A percentile compares a stretch with the other conserved stretches of the same genome.
Conservation (phyloP, 2,113 vertebrate species). For the Epinephelus lanceolatus region DNA sequence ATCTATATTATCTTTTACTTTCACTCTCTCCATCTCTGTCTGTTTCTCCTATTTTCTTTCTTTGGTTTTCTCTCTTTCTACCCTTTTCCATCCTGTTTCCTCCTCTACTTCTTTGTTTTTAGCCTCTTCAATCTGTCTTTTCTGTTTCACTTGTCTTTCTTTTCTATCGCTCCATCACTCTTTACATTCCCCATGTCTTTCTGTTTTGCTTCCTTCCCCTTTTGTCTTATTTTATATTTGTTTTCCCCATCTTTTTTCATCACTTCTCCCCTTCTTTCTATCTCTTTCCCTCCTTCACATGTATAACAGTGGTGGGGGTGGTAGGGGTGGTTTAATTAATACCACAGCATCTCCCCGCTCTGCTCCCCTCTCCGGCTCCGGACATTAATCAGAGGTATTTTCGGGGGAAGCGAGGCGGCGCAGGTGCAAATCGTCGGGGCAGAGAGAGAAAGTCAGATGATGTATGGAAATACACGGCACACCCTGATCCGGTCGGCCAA, state of each 20-base stretch:
- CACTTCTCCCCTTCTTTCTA: background rate
- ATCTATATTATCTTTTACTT: background rate
- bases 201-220: background rate
- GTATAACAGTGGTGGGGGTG: conserved; percentile 41
- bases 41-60: background rate
- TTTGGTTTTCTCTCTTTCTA: background rate
- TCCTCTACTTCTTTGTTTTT: background rate
- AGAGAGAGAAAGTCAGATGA: conserved; percentile 75
- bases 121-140: background rate
- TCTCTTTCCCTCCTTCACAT: conserved; percentile 17
- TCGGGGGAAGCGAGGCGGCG: conserved; percentile 71
- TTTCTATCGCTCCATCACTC: background rate
- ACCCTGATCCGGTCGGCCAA: conserved; percentile 80
- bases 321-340: conserved; percentile 77
- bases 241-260: background rate
- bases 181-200: background rate
- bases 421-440: conserved; percentile 79
- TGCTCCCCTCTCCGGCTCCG: conserved; percentile 55
- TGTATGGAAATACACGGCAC: conserved; percentile 81
- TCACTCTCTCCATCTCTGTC: background rate
- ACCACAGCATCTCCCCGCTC: conserved; percentile 67
- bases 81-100: background rate
- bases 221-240: conserved; percentile 1
- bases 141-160: background rate
- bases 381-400: conserved; percentile 84